Base-by-base conservation (phyloP, 2,888 invertebrate genomes). In the Hydriomena furcata region DNA sequence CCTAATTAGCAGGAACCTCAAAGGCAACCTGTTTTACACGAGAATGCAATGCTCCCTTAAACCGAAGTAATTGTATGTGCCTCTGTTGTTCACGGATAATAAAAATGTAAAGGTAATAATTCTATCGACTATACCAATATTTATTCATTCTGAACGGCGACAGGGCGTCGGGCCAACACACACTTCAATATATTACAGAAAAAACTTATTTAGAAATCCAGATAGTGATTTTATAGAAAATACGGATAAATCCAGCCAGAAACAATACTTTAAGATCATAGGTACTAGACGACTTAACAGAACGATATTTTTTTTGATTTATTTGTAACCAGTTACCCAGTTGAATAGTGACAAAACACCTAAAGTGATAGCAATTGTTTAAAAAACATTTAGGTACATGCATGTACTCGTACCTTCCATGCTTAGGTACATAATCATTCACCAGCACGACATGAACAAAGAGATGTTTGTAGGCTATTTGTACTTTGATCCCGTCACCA, bases 111-210 rank as follows among this genome's bases (percentile, higher is more conserved):
- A 35, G 27, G 20, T 17, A 38, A 32, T 34, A 11, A 34, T 47
- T 23, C 41, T 21, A 34, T 41, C 11, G 40, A 38, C 25, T 30
- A 13, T 31, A 31, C 23, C 2, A 23, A 41, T 45, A 36, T 4
- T 36, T 30, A 35, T 20, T 30, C 34, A 48, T 31, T 30, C 10
- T 2, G 6, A 7, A 13, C 1, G 42, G 49, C 49, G 49, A 42
- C 49, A 38, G 24, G 20, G 31, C 11, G 49, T 36, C 49, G 42
- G 17, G 49, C 49, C 41, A 49, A 36, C 17, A 24, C 44, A 44
- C 20, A 40, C 41, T 36, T n/a, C 7, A 36, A 24, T 24, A 32
- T 10, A 42, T 25, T 12, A 5, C 23, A 35, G 20, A 17, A 28
- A 21, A 13, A 44, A 44, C 12, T 34, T 43, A 5, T 7, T 17